Percentiles rank a stretch among this genome's conserved stretches.
Conservation (phyloP, 1,140 invertebrate genomes). For the Adelges cooleyi region DNA sequence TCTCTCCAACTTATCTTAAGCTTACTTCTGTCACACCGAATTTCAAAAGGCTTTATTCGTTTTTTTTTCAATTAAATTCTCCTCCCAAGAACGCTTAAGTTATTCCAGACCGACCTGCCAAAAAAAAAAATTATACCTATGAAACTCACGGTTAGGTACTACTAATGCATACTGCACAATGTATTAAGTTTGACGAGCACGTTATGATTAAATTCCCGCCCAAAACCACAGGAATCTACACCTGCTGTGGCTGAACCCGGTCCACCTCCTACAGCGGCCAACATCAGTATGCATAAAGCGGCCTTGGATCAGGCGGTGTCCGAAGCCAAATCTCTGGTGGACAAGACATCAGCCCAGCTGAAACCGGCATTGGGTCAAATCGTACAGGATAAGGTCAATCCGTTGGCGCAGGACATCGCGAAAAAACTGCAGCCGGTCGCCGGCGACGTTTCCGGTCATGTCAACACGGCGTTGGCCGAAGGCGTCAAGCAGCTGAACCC, state of each 20-base stretch:
- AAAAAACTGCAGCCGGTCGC: conserved; percentile 2
- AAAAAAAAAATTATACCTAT: too few relatives aligned
- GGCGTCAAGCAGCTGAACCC: conserved; percentile 15
- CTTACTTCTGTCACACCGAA: too few relatives aligned
- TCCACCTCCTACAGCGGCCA: not conserved
- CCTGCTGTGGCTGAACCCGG: not conserved
- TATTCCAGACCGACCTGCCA: too few relatives aligned
- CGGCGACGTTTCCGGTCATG: not conserved
- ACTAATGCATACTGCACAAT: too few relatives aligned
- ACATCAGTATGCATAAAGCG: not conserved
- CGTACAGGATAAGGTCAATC: conserved; percentile 7
- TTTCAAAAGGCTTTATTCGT: too few relatives aligned
- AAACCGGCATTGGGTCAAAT: conserved; percentile 2
- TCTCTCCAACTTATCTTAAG: too few relatives aligned
- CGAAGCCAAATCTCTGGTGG: conserved; percentile 12
- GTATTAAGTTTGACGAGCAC: too few relatives aligned
- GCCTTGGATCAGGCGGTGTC: not conserved
- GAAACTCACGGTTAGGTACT: too few relatives aligned
- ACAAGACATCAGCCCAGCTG: not conserved
- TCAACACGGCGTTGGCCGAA: conserved; percentile 11
- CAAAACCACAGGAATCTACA: not conserved
- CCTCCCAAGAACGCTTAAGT: too few relatives aligned
- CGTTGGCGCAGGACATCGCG: not conserved
- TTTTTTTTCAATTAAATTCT: too few relatives aligned
- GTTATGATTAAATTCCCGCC: too few relatives aligned